Conservation (phyloP, 2,797 vertebrate species). For the Paramormyrops hopkinsi region DNA sequence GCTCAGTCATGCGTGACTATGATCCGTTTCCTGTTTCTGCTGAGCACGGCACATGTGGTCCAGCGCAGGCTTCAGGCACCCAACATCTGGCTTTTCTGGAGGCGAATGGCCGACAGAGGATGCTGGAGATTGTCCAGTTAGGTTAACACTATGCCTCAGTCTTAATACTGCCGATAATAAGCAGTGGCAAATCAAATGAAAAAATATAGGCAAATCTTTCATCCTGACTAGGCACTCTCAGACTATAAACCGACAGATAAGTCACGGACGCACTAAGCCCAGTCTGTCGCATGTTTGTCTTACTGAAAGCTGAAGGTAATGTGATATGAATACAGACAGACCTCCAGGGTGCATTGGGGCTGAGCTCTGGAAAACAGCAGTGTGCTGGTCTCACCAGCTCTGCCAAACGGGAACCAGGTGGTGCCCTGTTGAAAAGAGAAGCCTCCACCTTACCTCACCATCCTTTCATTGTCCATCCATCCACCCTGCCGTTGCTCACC, state of each 20-base stretch:
- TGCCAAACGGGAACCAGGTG: not conserved
- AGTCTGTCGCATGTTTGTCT: not conserved
- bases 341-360: not conserved
- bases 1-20: not conserved
- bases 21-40: not conserved
- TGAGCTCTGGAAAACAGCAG: not conserved
- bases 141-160: constrained; percentile 13
- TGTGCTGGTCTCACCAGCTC: not conserved
- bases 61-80: not conserved
- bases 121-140: constrained; percentile 17
- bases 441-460: not conserved
- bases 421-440: not conserved
- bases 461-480: not conserved
- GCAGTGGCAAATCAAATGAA: not conserved
- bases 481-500: not conserved
- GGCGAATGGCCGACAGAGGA: constrained; percentile 25
- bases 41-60: not conserved
- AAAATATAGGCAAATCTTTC: not conserved
- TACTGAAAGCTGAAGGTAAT: not conserved
- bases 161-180: not conserved
- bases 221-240: not conserved
- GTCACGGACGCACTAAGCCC: not conserved
- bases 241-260: not conserved
- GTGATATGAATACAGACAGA: not conserved
- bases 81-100: constrained; percentile 9